Base-by-base conservation (phyloP, 1,140 invertebrate genomes). In the Ridgeia piscesae region DNA sequence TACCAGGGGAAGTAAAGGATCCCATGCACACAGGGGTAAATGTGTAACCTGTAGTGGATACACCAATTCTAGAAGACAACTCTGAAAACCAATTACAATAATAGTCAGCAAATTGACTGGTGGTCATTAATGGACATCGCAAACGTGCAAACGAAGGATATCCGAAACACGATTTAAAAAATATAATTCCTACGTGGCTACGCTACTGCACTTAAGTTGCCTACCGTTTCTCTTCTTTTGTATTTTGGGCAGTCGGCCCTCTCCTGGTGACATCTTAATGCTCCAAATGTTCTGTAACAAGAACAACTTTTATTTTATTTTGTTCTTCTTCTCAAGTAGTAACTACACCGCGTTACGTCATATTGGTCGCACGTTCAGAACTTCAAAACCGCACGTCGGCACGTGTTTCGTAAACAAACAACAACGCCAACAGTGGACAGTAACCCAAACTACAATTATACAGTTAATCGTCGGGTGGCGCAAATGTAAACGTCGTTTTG, bases 331-430 rank as follows among this genome's bases (percentile, higher is more conserved):
- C 58, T 77, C 27, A 77, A 77, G 58, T 77, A 77, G 17, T 77
- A 77, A 77, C 14, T 77, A 77, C 58, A 77, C 6, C 58, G 58
- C 27, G 58, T 77, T 6, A 77, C 58, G 58, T 77, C 2, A 31
- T 21, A 21, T 77, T 77, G 6, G 17, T 17, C 58, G 58, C 58
- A 77, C 58, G 58, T 77, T 77, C 27, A 77, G 58, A 77, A 77
- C 58, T 77, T 77, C 58, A 77, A 77, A 77, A 77, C 58, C 58
- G 58, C 27, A 77, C 58, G 58, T 77, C 11, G 27, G 27, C 58
- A 77, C 58, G 58, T 77, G 58, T 77, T 77, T 77, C 58, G 58
- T 77, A 77, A 77, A 77, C 58, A 77, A 77, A 77, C 58, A 77
- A 77, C 17, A 77, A 77, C 58, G 58, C 58, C 58, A 77, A 31